Percentiles rank a stretch among this genome's conserved stretches.
Conservation (phyloP, 2,797 vertebrate genomes). For the Linurgus olivaceus region DNA sequence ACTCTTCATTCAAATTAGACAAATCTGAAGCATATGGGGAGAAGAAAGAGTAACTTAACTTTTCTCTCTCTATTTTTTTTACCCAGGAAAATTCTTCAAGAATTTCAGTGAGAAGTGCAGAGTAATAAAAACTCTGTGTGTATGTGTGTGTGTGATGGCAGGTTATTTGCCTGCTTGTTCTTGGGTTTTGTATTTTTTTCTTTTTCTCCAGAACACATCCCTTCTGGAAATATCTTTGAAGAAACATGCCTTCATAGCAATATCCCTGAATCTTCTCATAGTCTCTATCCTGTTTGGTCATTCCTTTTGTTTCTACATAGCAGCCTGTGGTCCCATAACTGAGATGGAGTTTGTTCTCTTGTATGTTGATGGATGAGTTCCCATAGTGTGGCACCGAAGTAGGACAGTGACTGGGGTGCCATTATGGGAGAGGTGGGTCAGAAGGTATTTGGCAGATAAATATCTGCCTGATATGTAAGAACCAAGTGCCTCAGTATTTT, state of each 20-base stretch:
- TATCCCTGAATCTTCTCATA: not conserved
- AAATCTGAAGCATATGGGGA: not conserved
- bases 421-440: not conserved
- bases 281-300: not conserved
- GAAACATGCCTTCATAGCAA: not conserved
- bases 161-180: not conserved
- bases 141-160: not conserved
- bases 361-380: not conserved
- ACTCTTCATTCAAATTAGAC: not conserved
- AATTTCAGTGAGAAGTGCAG: not conserved
- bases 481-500: not conserved
- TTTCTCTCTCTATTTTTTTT: not conserved
- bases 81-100: not conserved
- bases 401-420: not conserved
- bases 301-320: not conserved
- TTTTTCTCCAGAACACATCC: not conserved
- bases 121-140: not conserved
- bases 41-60: not conserved
- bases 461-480: not conserved
- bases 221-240: not conserved
- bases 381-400: not conserved
- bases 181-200: not conserved
- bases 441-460: not conserved
- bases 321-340: not conserved
- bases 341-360: not conserved